Base-by-base conservation (phyloP, 2,888 invertebrate species). In the Desoria tigrina region DNA sequence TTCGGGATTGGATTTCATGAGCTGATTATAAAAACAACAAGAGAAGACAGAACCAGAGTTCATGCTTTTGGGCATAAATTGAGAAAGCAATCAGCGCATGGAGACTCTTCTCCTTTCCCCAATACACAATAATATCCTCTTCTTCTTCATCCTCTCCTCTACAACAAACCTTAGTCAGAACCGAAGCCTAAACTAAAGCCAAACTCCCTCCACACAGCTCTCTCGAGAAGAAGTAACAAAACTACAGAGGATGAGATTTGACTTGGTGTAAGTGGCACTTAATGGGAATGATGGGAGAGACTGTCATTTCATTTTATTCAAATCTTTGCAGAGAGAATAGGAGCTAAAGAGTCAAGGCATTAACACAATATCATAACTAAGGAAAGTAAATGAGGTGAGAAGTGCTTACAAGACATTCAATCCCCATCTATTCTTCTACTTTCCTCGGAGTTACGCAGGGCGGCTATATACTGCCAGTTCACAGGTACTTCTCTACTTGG, bases 361-460 rank as follows among this genome's bases (percentile, higher is more conserved):
- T 68, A 68, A 61, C 60, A 61, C 67, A 65, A 51, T 67, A 63
- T 62, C 63, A 68, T 71, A 66, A 68, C 64, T 71, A 66, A 67
- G 61, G 61, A 62, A 61, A 67, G 63, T 65, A 69, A 72, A 72
- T 72, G 72, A 72, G 72, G 72, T 72, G 72, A 65, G 63, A 69
- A 72, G 65, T 63, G 57, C 68, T 68, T 60, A 66, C 61, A 61
- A 64, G 63, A 61, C 64, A 23, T 18, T 51, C 51, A 23, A 51
- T 51, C 51, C 16, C 26, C 6, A n/a, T 45, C 16, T 45, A 6
- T 45, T 16, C 45, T 32, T n/a, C 45, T 45, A 6, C 45, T n/a
- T 45, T 45, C 28, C 26, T 28, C 26, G 23, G n/a, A n/a, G n/a
- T n/a, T n/a, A n/a, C n/a, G n/a, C n/a, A n/a, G n/a, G n/a, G n/a